A percentile compares a stretch with the other conserved stretches of the same genome.
Conservation (phyloP, 1,140 invertebrate genomes). For the Adelges cooleyi region DNA sequence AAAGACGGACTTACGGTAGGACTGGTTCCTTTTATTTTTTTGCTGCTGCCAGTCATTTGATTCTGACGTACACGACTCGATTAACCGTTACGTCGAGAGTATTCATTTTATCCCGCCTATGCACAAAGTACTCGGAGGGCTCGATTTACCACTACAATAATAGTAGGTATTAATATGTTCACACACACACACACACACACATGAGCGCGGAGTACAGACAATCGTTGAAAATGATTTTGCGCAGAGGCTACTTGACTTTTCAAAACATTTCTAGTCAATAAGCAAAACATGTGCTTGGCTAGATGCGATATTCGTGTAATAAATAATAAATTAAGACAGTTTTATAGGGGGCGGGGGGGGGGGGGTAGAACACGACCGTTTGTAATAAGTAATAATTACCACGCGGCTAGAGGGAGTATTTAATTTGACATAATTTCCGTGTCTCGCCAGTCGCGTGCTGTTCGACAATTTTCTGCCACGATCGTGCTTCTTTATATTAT, state of each 20-base stretch:
- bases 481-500: no score
- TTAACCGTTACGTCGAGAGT: slow-evolving; percentile 4
- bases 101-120: no score
- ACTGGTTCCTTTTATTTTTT: slow-evolving; percentile 5
- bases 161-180: neutral
- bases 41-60: slow-evolving; percentile 6
- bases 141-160: slow-evolving; percentile 2
- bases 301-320: no score
- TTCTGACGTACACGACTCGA: neutral
- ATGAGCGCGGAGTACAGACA: no score
- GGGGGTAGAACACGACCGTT: no score
- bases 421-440: slow-evolving; percentile 22
- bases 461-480: neutral
- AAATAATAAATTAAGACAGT: no score
- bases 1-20: slow-evolving; percentile 23
- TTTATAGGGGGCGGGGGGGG: no score
- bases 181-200: neutral
- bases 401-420: neutral
- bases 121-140: neutral
- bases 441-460: neutral
- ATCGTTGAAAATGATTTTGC: no score
- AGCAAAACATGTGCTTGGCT: no score
- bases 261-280: no score
- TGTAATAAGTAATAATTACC: no score
- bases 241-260: no score